Evolutionary conservation across 2,797 vertebrate genomes (phyloP).

Genomic region (Tolypeutes matacus): DNA sequence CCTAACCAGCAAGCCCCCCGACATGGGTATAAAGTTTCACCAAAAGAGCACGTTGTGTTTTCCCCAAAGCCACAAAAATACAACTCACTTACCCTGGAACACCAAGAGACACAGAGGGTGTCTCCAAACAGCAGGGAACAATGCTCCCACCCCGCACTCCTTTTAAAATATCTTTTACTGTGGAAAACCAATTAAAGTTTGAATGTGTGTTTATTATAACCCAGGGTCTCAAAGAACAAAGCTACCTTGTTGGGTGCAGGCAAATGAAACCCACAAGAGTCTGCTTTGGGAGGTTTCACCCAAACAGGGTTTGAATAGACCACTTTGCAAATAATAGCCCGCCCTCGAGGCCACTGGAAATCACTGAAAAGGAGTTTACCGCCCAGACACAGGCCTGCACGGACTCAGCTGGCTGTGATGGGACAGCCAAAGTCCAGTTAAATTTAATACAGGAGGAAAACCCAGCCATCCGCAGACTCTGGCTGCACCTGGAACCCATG

Average conservation of each 20-base stretch:
- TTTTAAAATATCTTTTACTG: background rate
- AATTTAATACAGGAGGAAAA: background rate
- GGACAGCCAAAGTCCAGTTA: background rate
- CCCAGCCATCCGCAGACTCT: background rate
- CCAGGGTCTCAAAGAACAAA: background rate
- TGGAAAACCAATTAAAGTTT: background rate
- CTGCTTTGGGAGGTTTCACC: background rate
- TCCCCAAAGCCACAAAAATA: background rate
- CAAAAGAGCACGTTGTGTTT: background rate
- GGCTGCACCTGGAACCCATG: background rate
- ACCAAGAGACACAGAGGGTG: background rate
- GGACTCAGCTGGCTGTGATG: background rate
- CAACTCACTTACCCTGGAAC: background rate
- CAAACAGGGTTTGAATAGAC: background rate
- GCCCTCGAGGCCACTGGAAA: background rate
- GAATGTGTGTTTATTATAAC: background rate
- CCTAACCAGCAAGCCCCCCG: background rate
- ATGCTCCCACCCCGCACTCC: background rate
- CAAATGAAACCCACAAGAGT: background rate
- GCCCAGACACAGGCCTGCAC: background rate
- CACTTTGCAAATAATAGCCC: background rate
- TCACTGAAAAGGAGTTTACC: background rate
- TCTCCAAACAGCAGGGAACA: constrained; percentile 10
- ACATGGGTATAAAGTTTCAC: background rate
- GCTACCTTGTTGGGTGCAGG: background rate